Evolutionary conservation across 2,113 vertebrate genomes (phyloP), one percentile per base, ranked within the genome.

Genomic region (Zapornia atra): DNA sequence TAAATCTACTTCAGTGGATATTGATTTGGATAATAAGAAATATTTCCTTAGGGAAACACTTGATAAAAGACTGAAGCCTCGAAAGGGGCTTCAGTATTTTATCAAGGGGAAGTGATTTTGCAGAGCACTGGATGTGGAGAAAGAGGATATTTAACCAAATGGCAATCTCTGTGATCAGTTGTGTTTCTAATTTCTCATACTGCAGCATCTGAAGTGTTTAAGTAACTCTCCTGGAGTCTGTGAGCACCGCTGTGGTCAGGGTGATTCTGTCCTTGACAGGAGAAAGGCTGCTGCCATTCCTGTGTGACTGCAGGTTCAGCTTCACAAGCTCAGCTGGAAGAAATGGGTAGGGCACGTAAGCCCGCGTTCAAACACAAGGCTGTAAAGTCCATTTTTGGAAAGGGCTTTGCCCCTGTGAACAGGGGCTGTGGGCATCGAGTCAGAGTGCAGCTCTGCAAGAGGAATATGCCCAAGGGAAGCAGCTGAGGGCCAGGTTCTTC

Each of bases 1-100:
- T 90, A 85, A 96, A 85, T 85, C 78, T 70, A 91, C 91, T 95
- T 96, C 59, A 80, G 44, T 94, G 71, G 63, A 26, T 96, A 91
- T 96, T 92, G 96, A 96, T 95, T 72, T 79, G 50, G 34, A 15
- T 92, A 90, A 90, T 82, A 65, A 90, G 63, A 90, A 87, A 54
- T 76, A 48, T 53, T 82, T 92, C 91, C 87, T 53, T 65, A 65
- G 89, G 91, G 86, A 92, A 92, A 48, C 44, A 50, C 61, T 91
- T 87, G 38, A 69, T 69, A 85, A 91, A 79, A 76, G 57, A 82
- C 33, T 46, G 44, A 18, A 46, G 44, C 44, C 44, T 46, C 44
- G 17, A 46, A 44, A 44, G 42, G 42, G 44, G 44, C 44, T 46
- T 18, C 44, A 46, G 44, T 46, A 17, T 46, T 46, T 46, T 46